Base-by-base conservation (phyloP, 2,888 invertebrate species). In the Tineola bisselliella region DNA sequence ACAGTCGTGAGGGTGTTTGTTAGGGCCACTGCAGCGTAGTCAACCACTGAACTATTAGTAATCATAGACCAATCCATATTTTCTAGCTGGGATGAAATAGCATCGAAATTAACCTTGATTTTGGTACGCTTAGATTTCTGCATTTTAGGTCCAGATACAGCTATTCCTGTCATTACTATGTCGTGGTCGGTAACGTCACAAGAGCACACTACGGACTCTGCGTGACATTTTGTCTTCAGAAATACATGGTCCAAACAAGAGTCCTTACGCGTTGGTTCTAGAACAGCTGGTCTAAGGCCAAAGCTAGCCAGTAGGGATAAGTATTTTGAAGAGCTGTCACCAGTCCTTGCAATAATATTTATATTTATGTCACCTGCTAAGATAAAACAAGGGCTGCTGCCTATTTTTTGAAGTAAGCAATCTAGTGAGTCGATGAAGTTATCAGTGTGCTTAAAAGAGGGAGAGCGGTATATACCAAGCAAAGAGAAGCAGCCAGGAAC, bases 281-380 rank as follows among this genome's bases (percentile, higher is more conserved):
- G 63, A 11, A 64, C 62, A n/a, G 62, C 62, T 2, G 63, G 61
- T 0, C 25, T 10, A 19, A 64, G 38, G 0, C 61, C 63, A 30
- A 62, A 60, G 48, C 62, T 60, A n/a, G 66, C 63, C 10, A 62
- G 25, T 3, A 63, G 44, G 44, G 63, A 63, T 0, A 62, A 19
- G 56, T 63, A 63, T 1, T 62, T 61, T 8, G 58, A 8, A n/a
- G 13, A 8, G 1, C 59, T 5, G 25, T 48, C 6, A 25, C 52
- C 4, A 0, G 33, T 10, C 31, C 17, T n/a, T n/a, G n/a, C 12
- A 19, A 62, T n/a, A 18, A 62, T 60, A 18, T 66, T 57, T 3
- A 65, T 62, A 56, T 64, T 66, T 0, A 65, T 62, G 44, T 66
- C 66, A 4, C 66, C 65, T 2, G 62, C 62, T 10, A 66, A 8